Base-by-base conservation (phyloP, 2,888 invertebrate species). In the Ochlodes sylvanus region DNA sequence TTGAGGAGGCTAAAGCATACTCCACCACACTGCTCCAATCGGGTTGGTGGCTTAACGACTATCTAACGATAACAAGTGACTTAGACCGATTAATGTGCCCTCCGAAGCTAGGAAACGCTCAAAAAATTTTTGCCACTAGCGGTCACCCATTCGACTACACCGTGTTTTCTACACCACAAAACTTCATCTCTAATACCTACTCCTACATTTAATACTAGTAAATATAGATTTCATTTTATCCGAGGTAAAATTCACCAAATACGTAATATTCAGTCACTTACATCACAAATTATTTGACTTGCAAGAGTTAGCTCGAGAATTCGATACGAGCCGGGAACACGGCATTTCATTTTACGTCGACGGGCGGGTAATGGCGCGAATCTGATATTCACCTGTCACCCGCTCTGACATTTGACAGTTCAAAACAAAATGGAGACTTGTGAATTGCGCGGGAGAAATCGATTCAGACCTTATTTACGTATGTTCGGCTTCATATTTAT, bases 361-460 rank as follows among this genome's bases (percentile, higher is more conserved):
- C 62, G 42, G 60, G 27, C 65, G 64, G 50, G 69, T 69, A 69
- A 70, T 69, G 70, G 69, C 69, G 64, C 52, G 57, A 64, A 72
- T 50, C 63, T 63, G 70, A 72, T 72, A 68, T 68, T 68, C 63
- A 70, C 68, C 68, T 68, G 69, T 70, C 69, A 68, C 32, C 27
- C 58, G 42, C 27, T 9, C 54, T 62, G 62, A 67, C 67, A 54
- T 61, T 61, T 62, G 67, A 67, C 66, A 67, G 66, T 55, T 67
- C 55, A 42, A 41, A 61, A 55, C 60, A 67, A 67, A 61, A 67
- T 67, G 66, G 66, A 58, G 58, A 60, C 52, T 32, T 52, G 42
- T 50, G 57, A 57, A 58, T 50, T 54, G 66, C 58, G 32, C 52
- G 32, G 19, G 27, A 32, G 15, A 56, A 65, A 65, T 65, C 56